phyloP scores from a whole-genome alignment of 2,888 invertebrate genomes.

The Lottia gigantea region DNA sequence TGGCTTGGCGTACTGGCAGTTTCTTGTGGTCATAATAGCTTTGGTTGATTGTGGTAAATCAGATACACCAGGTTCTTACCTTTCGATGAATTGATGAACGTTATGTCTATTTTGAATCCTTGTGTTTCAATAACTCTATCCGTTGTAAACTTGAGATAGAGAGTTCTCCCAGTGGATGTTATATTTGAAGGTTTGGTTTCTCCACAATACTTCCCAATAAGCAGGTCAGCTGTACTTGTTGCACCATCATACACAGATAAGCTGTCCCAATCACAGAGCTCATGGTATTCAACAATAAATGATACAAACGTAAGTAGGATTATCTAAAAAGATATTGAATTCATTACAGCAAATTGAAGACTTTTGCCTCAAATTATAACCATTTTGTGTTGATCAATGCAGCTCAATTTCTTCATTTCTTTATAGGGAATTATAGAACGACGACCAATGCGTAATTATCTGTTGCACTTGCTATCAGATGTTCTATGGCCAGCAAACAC shows the following conservation, averaged over 20 bases:
- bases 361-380: too few relatives aligned
- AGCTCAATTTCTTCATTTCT: too few relatives aligned
- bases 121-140: constrained; percentile 27
- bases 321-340: constrained; percentile 24
- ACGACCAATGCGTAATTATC: too few relatives aligned
- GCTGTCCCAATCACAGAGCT: constrained; percentile 23
- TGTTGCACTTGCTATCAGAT: too few relatives aligned
- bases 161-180: constrained; percentile 23
- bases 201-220: constrained; percentile 29
- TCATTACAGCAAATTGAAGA: too few relatives aligned
- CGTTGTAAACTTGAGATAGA: constrained; percentile 37
- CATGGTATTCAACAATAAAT: constrained; percentile 27
- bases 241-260: constrained; percentile 22
- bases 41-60: not conserved
- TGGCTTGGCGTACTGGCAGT: too few relatives aligned
- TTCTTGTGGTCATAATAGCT: too few relatives aligned
- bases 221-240: not conserved
- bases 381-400: not conserved
- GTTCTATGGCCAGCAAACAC: too few relatives aligned
- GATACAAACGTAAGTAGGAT: constrained; percentile 20
- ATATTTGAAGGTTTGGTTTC: constrained; percentile 28
- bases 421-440: too few relatives aligned
- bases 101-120: constrained; percentile 39
- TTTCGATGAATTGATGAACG: constrained; percentile 1
- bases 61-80: not conserved